phyloP scores from a whole-genome alignment of 1,140 invertebrate genomes.

The Nasonia vitripennis region DNA sequence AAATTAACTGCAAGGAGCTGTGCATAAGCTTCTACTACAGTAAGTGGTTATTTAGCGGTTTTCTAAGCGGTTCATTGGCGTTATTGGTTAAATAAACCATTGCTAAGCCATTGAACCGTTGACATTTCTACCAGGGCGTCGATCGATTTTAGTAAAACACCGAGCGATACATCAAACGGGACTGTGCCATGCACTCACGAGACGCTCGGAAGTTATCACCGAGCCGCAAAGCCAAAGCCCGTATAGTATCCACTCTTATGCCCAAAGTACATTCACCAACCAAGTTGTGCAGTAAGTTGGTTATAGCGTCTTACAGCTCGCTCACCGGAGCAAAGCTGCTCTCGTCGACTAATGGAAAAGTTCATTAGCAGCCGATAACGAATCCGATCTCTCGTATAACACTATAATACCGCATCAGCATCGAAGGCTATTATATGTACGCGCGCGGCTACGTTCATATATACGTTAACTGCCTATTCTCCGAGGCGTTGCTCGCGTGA shows the following conservation, averaged over 20 bases:
- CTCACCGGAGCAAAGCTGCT: background rate
- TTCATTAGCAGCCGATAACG: constrained; percentile 19
- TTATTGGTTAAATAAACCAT: no score
- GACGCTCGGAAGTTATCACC: background rate
- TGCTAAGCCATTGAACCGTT: no score
- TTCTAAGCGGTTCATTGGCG: no score
- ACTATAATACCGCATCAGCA: background rate
- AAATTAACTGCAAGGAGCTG: no score
- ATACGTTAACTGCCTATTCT: background rate
- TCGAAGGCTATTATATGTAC: background rate
- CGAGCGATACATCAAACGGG: background rate
- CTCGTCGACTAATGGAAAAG: constrained; percentile 30
- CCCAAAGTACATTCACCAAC: background rate
- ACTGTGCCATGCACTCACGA: background rate
- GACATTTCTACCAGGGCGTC: no score
- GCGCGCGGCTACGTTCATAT: background rate
- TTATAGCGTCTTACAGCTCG: constrained; percentile 16
- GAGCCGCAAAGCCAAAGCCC: background rate
- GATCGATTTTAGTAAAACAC: background rate
- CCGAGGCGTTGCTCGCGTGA: background rate
- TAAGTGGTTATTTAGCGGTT: no score
- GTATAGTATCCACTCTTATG: background rate
- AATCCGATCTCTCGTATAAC: constrained; percentile 19
- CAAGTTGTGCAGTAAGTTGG: constrained; percentile 12
- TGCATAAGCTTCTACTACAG: no score